These are phyloP conservation scores for Lithobates pipiens DNA, from an alignment of 2,797 vertebrate species.

Conservation along the genomic window DNA sequence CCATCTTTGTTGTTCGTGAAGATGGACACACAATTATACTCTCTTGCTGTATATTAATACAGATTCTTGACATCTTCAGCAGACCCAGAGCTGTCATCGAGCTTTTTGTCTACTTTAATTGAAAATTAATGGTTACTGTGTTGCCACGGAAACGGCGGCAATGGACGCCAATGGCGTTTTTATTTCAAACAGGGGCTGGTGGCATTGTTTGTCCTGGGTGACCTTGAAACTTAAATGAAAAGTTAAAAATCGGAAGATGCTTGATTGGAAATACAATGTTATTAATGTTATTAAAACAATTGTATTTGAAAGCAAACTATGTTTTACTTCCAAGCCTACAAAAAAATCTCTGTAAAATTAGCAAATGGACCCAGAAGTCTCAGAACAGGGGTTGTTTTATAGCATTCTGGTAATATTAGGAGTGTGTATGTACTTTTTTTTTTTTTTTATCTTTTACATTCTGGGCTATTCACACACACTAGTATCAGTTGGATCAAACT, in stretches of 20 bases:
- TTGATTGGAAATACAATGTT: conserved; percentile 67
- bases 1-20: conserved; percentile 86
- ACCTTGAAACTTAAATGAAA: conserved; percentile 96
- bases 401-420: too few species aligned
- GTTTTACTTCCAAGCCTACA: not conserved
- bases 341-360: not conserved
- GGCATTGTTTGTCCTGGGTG: conserved; percentile 95
- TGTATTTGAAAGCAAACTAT: not conserved
- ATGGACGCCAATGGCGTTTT: conserved; percentile 86
- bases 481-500: not conserved
- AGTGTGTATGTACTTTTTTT: not conserved
- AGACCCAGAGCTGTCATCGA: conserved; percentile 98
- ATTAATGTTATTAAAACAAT: not conserved
- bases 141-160: conserved; percentile 95
- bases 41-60: conserved; percentile 99
- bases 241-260: conserved; percentile 74
- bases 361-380: too few species aligned
- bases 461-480: not conserved
- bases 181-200: conserved; percentile 93
- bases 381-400: not conserved
- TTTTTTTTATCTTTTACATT: not conserved
- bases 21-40: conserved; percentile 99
- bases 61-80: conserved; percentile 99
- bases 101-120: conserved; percentile 99
- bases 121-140: conserved; percentile 99